phyloP scores from a whole-genome alignment of 2,113 vertebrate genomes.

The Chamaea fasciata region DNA sequence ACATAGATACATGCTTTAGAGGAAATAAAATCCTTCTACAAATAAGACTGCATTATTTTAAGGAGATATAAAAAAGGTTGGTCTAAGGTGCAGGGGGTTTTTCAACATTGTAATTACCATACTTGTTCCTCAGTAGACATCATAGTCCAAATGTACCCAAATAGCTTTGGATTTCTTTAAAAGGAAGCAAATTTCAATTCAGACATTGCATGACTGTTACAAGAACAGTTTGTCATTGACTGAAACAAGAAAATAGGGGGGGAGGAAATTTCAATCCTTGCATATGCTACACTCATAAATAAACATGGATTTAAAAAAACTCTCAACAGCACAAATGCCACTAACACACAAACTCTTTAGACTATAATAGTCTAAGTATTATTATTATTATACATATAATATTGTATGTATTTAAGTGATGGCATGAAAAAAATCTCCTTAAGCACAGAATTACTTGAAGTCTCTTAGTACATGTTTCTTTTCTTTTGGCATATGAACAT shows the following conservation, averaged over 20 bases:
- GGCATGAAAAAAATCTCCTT: neutral
- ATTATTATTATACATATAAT: neutral
- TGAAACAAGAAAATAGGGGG: neutral
- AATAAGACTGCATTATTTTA: neutral
- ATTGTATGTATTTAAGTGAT: neutral
- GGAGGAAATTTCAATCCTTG: neutral
- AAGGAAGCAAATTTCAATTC: neutral
- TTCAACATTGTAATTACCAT: neutral
- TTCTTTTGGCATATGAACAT: neutral
- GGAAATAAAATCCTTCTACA: neutral
- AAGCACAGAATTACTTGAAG: neutral
- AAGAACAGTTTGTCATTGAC: neutral
- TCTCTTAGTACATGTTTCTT: neutral
- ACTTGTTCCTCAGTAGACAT: neutral
- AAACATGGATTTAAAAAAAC: neutral
- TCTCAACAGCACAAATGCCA: neutral
- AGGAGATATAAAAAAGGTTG: neutral
- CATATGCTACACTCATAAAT: neutral
- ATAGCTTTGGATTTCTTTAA: neutral
- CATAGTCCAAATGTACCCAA: neutral
- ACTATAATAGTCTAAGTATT: neutral
- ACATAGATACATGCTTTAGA: neutral
- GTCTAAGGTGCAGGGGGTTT: accelerated
- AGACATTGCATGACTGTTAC: neutral
- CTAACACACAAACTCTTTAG: neutral